Conservation (phyloP, 2,888 invertebrate species). For the Xestobium rufovillosum region DNA sequence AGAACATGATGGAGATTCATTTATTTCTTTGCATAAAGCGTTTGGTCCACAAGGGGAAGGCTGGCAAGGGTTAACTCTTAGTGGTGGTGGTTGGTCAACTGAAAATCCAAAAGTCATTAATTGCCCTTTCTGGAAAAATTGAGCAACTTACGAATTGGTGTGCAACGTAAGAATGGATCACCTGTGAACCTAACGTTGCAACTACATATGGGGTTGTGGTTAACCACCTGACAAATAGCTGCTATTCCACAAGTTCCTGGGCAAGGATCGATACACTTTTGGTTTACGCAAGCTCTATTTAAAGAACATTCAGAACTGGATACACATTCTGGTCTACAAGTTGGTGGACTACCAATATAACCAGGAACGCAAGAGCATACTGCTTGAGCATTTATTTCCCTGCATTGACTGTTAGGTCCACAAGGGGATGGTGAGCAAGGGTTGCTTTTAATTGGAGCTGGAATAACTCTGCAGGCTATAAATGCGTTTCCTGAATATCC, state of each 20-base stretch:
- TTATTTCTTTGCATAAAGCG: constrained; percentile 41
- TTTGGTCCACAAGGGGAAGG: constrained; percentile 47
- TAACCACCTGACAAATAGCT: constrained; percentile 58
- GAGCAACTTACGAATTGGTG: constrained; percentile 25
- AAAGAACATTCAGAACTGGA: constrained; percentile 59
- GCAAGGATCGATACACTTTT: constrained; percentile 65
- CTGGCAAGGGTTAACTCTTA: constrained; percentile 42
- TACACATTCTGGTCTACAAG: constrained; percentile 62
- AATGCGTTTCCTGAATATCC: constrained; percentile 72
- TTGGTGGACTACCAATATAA: constrained; percentile 63
- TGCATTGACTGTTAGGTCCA: constrained; percentile 62
- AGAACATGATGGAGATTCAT: constrained; percentile 48
- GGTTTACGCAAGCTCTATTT: constrained; percentile 58
- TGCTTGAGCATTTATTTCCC: constrained; percentile 56
- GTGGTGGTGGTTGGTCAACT: constrained; percentile 30
- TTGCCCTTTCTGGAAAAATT: too few species aligned
- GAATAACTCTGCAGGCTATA: constrained; percentile 46
- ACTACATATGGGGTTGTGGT: constrained; percentile 58
- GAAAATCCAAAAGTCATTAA: too few species aligned
- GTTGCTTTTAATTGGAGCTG: constrained; percentile 41
- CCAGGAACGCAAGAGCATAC: constrained; percentile 58
- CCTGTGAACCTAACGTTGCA: constrained; percentile 54
- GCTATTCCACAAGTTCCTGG: constrained; percentile 62
- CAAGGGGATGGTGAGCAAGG: constrained; percentile 60
- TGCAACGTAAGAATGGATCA: constrained; percentile 41